A percentile compares a stretch with the other conserved stretches of the same genome.
Conservation (phyloP, 2,797 vertebrate species). For the Mus caroli region DNA sequence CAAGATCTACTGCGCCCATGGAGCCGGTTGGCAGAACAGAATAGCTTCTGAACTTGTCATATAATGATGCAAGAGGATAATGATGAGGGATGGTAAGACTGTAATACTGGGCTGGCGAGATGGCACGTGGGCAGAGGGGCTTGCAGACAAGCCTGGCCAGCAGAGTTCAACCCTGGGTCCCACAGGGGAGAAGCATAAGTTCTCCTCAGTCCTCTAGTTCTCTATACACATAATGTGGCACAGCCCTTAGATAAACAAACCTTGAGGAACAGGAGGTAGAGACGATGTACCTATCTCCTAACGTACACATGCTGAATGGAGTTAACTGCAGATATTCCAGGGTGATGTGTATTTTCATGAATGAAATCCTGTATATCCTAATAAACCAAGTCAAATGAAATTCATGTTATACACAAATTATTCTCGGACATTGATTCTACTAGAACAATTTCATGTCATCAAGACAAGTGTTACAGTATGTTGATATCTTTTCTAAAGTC, state of each 20-base stretch:
- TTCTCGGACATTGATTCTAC: not conserved
- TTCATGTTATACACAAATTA: constrained; percentile 30
- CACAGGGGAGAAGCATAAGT: not conserved
- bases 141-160: not conserved
- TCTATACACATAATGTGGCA: not conserved
- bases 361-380: constrained; percentile 36
- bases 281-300: not conserved
- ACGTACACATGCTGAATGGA: not conserved
- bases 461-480: not conserved
- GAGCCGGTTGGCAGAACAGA: not conserved
- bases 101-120: not conserved
- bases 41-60: not conserved
- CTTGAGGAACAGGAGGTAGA: not conserved
- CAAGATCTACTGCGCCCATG: constrained; percentile 9
- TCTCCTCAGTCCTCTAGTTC: not conserved
- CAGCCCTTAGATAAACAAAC: not conserved
- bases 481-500: constrained; percentile 25
- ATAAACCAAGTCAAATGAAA: constrained; percentile 57
- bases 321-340: not conserved
- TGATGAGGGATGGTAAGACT: not conserved
- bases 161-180: not conserved
- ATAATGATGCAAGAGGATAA: not conserved
- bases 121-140: not conserved
- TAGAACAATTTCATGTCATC: not conserved
- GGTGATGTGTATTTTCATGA: not conserved